These are phyloP conservation scores for Colossoma macropomum DNA, from an alignment of 2,113 vertebrate species.

Conservation along the genomic window DNA sequence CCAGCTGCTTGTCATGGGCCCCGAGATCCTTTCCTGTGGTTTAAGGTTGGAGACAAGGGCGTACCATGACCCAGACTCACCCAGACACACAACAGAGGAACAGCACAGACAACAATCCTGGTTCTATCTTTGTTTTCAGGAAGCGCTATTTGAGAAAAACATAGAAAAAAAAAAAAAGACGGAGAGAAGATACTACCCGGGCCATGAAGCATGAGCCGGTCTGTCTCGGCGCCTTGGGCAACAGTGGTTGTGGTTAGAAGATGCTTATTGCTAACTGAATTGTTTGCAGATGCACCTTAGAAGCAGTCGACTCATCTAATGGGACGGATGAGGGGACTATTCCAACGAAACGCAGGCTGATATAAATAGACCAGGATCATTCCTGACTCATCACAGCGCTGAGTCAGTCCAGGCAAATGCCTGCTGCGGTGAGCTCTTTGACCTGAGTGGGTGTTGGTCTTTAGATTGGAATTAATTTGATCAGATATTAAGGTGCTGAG, in stretches of 20 bases:
- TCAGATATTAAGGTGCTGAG: background rate
- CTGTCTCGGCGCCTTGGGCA: conserved; percentile 52
- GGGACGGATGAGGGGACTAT: background rate
- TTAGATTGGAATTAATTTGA: background rate
- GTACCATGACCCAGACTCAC: conserved; percentile 30
- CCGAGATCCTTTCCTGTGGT: conserved; percentile 21
- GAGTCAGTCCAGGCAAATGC: conserved; percentile 33
- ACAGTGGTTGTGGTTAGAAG: conserved; percentile 45
- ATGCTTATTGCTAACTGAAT: conserved; percentile 54
- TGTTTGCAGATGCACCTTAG: conserved; percentile 52
- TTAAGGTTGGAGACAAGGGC: conserved; percentile 28
- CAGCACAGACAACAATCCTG: conserved; percentile 35
- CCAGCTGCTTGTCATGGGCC: background rate
- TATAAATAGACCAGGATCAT: conserved; percentile 3
- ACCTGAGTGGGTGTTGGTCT: background rate
- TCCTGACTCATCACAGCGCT: conserved; percentile 19
- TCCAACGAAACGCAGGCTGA: conserved; percentile 1
- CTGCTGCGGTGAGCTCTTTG: conserved; percentile 13
- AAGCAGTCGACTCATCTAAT: conserved; percentile 13
- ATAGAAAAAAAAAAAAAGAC: background rate
- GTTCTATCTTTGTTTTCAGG: conserved; percentile 38
- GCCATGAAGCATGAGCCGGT: conserved; percentile 35
- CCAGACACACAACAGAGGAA: conserved; percentile 11
- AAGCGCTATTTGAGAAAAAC: conserved; percentile 36
- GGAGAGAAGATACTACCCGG: conserved; percentile 34